phyloP scores from a whole-genome alignment of 2,113 vertebrate species.

The Aegypius monachus region DNA sequence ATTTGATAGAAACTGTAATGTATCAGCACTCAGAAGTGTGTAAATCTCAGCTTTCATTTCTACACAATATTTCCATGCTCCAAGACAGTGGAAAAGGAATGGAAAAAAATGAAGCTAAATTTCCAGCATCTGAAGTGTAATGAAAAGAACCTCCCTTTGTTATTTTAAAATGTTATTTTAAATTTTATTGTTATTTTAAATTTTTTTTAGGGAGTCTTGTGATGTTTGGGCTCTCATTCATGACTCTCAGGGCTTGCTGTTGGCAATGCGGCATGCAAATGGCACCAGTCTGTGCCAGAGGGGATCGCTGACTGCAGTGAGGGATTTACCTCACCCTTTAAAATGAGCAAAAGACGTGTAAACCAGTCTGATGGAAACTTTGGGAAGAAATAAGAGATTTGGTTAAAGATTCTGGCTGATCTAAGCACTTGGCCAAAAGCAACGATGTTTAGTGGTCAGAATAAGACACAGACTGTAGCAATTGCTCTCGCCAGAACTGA shows the following conservation, averaged over 20 bases:
- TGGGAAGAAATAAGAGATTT: not conserved
- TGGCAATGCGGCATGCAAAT: not conserved
- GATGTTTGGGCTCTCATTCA: not conserved
- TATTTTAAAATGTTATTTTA: conserved; percentile 16
- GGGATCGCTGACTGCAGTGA: not conserved
- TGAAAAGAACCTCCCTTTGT: not conserved
- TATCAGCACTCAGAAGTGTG: not conserved
- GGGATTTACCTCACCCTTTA: not conserved
- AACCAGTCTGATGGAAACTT: not conserved
- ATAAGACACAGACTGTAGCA: not conserved
- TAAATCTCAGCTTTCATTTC: conserved; percentile 8
- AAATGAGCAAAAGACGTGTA: not conserved
- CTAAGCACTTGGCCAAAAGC: not conserved
- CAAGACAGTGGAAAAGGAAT: not conserved
- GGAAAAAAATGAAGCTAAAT: not conserved
- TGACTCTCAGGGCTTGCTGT: not conserved
- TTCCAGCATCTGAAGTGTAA: not conserved
- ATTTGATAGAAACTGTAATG: not conserved
- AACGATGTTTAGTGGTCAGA: not conserved
- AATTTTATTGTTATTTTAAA: not conserved
- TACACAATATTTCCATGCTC: not conserved
- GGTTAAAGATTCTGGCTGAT: not conserved
- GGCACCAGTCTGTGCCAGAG: not conserved
- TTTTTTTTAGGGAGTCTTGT: not conserved
- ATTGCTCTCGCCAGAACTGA: not conserved